These are phyloP conservation scores for Eupeodes luniger DNA, from an alignment of 2,888 invertebrate genomes.

Conservation along the genomic window DNA sequence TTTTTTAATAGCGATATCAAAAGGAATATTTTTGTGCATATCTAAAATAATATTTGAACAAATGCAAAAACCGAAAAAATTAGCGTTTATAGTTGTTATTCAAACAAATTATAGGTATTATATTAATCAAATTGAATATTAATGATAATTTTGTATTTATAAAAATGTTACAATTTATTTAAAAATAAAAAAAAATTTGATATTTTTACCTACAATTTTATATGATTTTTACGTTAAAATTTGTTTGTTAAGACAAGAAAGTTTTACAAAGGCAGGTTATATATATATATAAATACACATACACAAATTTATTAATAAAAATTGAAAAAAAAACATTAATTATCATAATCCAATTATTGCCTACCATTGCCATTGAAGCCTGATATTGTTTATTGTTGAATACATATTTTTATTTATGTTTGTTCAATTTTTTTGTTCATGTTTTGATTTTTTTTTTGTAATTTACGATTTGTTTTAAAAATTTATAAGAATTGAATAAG, in stretches of 20 bases:
- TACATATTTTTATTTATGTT: conserved; percentile 40
- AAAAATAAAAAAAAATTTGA: conserved; percentile 36
- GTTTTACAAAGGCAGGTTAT: conserved; percentile 52
- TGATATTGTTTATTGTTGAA: conserved; percentile 78
- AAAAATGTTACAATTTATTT: conserved; percentile 34
- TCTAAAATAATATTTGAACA: conserved; percentile 15
- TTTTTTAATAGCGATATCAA: background rate
- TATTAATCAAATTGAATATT: background rate
- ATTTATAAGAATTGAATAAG: conserved; percentile 30
- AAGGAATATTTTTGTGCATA: conserved; percentile 13
- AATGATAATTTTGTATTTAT: conserved; percentile 22
- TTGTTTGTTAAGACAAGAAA: conserved; percentile 53
- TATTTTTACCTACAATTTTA: background rate
- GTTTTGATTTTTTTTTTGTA: conserved; percentile 32
- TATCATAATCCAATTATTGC: conserved; percentile 81
- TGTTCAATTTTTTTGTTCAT: conserved; percentile 29
- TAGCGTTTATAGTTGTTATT: conserved; percentile 16
- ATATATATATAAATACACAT: conserved; percentile 60
- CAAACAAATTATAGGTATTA: conserved; percentile 1
- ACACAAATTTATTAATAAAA: conserved; percentile 71
- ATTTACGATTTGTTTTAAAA: conserved; percentile 35
- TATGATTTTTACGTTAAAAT: conserved; percentile 18
- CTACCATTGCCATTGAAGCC: conserved; percentile 84
- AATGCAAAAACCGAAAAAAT: conserved; percentile 26
- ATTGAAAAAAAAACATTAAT: conserved; percentile 76